phyloP scores from a whole-genome alignment of 2,888 invertebrate species.

The Cephus rjabovi region DNA sequence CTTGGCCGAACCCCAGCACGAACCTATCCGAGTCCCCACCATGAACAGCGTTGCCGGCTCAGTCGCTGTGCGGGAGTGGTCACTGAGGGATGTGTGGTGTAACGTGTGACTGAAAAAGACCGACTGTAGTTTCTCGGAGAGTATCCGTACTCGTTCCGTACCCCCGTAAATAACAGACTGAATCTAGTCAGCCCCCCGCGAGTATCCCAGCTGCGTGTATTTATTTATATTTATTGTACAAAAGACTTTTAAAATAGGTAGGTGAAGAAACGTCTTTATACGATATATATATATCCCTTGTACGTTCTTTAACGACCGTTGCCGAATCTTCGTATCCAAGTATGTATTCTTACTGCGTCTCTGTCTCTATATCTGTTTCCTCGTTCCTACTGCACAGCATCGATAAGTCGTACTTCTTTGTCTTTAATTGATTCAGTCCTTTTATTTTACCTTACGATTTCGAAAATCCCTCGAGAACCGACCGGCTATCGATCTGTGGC shows the following conservation, averaged over 20 bases:
- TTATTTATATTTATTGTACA: constrained; percentile 62
- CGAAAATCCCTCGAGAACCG: background rate
- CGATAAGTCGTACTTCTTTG: too few species aligned
- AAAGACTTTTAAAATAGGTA: constrained; percentile 60
- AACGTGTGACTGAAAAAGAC: constrained; percentile 56
- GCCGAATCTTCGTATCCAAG: constrained; percentile 1
- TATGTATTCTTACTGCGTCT: background rate
- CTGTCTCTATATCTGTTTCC: background rate
- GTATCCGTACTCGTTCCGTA: constrained; percentile 27
- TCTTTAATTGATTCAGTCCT: too few species aligned
- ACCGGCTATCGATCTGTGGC: constrained; percentile 38
- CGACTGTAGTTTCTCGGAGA: constrained; percentile 45
- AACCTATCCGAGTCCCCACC: constrained; percentile 53
- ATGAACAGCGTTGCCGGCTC: constrained; percentile 60
- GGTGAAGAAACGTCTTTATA: constrained; percentile 20
- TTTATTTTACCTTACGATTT: background rate
- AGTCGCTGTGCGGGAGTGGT: constrained; percentile 66
- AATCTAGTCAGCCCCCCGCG: constrained; percentile 25
- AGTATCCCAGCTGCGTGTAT: constrained; percentile 39
- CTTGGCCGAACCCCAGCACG: constrained; percentile 50
- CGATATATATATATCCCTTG: constrained; percentile 13
- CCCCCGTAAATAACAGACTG: constrained; percentile 19
- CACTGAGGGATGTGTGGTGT: constrained; percentile 63
- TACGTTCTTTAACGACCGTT: background rate
- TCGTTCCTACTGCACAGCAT: background rate